Evolutionary conservation across 1,140 invertebrate genomes (phyloP).

Genomic region (Arctopsyche grandis): DNA sequence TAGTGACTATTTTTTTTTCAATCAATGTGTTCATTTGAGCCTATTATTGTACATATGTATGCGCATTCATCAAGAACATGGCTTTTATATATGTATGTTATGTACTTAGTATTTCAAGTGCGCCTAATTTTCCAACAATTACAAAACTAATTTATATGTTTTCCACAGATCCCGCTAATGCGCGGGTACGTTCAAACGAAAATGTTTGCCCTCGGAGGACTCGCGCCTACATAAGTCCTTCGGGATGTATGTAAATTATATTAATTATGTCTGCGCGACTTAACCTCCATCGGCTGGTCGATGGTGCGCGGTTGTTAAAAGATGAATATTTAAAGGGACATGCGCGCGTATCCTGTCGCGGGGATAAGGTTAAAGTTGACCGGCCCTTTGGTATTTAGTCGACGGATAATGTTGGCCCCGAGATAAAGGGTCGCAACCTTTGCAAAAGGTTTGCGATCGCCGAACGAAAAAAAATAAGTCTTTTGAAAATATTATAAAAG

Average conservation of each 20-base stretch:
- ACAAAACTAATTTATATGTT: too few relatives aligned
- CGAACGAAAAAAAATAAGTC: too few relatives aligned
- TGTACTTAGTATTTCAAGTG: too few relatives aligned
- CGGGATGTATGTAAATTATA: constrained; percentile 16
- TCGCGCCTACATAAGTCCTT: neutral
- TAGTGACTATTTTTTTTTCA: too few relatives aligned
- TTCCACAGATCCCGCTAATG: neutral
- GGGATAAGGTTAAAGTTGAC: constrained; percentile 31
- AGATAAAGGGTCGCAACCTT: neutral
- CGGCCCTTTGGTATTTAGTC: constrained; percentile 21
- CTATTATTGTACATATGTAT: too few relatives aligned
- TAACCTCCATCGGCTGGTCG: constrained; percentile 13
- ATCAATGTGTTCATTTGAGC: too few relatives aligned
- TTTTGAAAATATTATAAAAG: too few relatives aligned
- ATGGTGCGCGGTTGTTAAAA: neutral
- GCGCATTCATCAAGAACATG: too few relatives aligned
- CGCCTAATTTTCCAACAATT: too few relatives aligned
- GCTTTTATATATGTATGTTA: too few relatives aligned
- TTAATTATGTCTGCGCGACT: constrained; percentile 17
- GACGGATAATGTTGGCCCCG: neutral
- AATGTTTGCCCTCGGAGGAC: neutral
- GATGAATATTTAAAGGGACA: constrained; percentile 22
- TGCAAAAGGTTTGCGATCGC: too few relatives aligned
- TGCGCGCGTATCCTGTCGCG: constrained; percentile 20
- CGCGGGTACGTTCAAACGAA: neutral